Evolutionary conservation across 2,888 invertebrate species (phyloP), one percentile per base, ranked within the genome.

Genomic region (Ecliptopera silaceata): DNA sequence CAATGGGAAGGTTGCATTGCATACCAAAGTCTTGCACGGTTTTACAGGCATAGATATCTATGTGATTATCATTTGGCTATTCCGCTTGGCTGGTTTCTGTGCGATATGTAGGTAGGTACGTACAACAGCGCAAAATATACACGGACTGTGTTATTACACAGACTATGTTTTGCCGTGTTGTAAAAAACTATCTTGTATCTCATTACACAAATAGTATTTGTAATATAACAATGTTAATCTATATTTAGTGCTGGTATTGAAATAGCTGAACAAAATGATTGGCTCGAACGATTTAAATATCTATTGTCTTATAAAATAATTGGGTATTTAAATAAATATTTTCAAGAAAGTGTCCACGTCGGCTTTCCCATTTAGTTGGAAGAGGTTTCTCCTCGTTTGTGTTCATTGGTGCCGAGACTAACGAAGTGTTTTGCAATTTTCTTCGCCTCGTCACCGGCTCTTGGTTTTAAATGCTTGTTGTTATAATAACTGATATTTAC

Each of bases 1-100:
- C 51, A 46, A 60, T 53, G 52, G 53, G 53, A 52, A 65, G 59
- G 59, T 59, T 59, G 60, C 52, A 54, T 43, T 51, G 59, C 60
- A 61, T 64, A 52, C 49, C 50, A 10, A 58, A 34, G 50, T 51
- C 50, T 62, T 56, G 52, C 56, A 15, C 12, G 15, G 12, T 31
- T 54, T 52, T 55, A 52, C 46, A 42, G 38, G 44, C 18, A 29
- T 39, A 29, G 29, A 29, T 32, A 53, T 17, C 4, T 10, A 3
- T 8, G 15, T 49, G 10, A 11, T 31, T 48, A 48, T 18, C 32
- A 42, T 34, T 47, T 29, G 22, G 10, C 12, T 13, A 20, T 13
- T 22, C 13, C 34, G 31, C 34, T 26, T 38, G 11, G 36, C 20
- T 38, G 4, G 26, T 26, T 46, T 13, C 20, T 8, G 13, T 6